Conservation (phyloP, 92 coral and sea anemone genomes). For the Parazoanthus darwini region DNA sequence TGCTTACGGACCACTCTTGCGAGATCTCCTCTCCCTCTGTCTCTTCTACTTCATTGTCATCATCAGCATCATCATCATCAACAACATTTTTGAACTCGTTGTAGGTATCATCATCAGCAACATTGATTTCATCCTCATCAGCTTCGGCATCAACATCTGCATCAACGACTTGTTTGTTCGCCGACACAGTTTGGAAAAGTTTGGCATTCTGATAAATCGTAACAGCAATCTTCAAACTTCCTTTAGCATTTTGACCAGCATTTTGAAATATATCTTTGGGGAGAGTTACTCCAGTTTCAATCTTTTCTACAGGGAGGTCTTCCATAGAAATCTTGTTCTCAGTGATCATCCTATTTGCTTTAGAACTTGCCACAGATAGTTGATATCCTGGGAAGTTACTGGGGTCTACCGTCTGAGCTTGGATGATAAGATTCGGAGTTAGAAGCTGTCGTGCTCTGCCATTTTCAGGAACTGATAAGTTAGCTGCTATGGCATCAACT, state of each 20-base stretch:
- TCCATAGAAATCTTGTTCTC: slow-evolving; percentile 38
- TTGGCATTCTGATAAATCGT: slow-evolving; percentile 67
- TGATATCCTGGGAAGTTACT: slow-evolving; percentile 55
- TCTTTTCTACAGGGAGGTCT: slow-evolving; percentile 38
- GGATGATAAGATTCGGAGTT: slow-evolving; percentile 63
- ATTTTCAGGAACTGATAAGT: slow-evolving; percentile 54
- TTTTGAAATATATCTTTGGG: slow-evolving; percentile 47
- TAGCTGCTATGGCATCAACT: slow-evolving; percentile 63
- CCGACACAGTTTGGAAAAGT: slow-evolving; percentile 61
- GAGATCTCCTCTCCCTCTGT: not conserved
- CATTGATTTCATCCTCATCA: not conserved
- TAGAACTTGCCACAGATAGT: slow-evolving; percentile 47
- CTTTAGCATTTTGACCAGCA: not conserved
- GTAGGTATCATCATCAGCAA: not conserved
- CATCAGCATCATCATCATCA: not conserved
- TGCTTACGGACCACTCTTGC: slow-evolving; percentile 19
- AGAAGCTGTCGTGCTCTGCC: slow-evolving; percentile 48
- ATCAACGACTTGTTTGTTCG: not conserved
- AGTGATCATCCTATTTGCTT: slow-evolving; percentile 36
- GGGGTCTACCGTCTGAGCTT: slow-evolving; percentile 49
- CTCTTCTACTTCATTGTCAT: not conserved
- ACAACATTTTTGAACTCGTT: not conserved
- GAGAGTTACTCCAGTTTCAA: slow-evolving; percentile 56
- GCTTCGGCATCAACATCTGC: not conserved
- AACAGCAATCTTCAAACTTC: slow-evolving; percentile 59